A percentile compares a stretch with the other conserved stretches of the same genome.
Conservation (phyloP, 2,113 vertebrate genomes). For the Bujurquina vittata region DNA sequence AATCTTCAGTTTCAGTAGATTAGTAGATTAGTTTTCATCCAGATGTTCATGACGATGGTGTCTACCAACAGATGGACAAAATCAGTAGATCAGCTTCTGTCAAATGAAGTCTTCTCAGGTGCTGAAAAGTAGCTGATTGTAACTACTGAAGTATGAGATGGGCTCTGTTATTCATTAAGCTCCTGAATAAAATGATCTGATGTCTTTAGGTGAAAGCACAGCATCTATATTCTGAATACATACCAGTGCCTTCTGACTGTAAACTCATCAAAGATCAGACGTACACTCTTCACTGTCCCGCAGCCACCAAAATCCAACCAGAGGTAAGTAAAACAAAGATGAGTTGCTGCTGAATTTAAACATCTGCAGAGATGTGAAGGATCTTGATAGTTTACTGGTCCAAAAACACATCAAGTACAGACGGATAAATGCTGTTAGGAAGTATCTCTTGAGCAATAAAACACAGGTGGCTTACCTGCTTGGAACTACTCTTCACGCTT, state of each 20-base stretch:
- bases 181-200: background rate
- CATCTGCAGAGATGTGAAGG: too few species aligned
- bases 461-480: too few species aligned
- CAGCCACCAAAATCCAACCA: background rate
- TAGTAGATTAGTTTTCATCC: too few species aligned
- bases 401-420: too few species aligned
- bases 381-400: too few species aligned
- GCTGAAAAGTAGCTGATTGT: background rate
- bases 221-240: background rate
- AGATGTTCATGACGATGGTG: too few species aligned
- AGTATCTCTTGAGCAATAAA: too few species aligned
- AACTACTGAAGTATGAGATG: background rate
- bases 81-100: background rate
- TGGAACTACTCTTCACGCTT: too few species aligned
- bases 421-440: too few species aligned
- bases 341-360: background rate
- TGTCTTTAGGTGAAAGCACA: background rate
- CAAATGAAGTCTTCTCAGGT: background rate
- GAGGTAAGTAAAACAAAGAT: background rate
- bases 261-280: background rate
- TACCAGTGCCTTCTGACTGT: slow-evolving; percentile 11
- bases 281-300: background rate
- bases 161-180: background rate
- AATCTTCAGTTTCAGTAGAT: background rate
- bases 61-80: too few species aligned